A percentile compares a stretch with the other conserved stretches of the same genome.
These are phyloP conservation scores for Myrmecophaga tridactyla DNA, from an alignment of 2,113 vertebrate genomes.

Conservation along the genomic window DNA sequence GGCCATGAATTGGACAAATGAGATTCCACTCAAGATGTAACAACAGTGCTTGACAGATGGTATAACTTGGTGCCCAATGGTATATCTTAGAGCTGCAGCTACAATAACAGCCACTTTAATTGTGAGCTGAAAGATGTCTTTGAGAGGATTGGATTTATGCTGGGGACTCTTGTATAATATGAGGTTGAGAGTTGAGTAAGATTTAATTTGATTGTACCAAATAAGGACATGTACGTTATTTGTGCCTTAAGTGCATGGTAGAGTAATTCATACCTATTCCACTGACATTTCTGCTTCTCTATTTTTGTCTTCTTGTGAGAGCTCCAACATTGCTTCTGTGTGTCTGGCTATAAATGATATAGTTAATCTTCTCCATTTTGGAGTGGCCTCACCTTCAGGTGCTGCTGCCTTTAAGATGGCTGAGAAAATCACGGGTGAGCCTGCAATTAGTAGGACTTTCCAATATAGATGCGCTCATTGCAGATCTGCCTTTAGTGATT, in stretches of 20 bases:
- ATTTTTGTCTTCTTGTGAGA: neutral
- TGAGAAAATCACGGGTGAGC: neutral
- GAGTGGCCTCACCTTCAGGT: neutral
- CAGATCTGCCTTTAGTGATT: neutral
- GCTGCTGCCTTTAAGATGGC: neutral
- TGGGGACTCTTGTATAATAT: neutral
- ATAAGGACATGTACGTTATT: neutral
- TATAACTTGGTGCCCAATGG: neutral
- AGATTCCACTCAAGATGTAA: neutral
- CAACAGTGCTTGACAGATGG: neutral
- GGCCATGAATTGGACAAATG: neutral
- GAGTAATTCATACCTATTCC: no score
- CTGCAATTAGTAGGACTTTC: neutral
- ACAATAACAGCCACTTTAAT: neutral
- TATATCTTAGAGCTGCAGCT: neutral
- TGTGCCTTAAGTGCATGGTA: neutral
- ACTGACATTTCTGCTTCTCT: neutral
- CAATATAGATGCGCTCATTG: neutral
- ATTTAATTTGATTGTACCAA: neutral
- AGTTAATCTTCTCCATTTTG: neutral
- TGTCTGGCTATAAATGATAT: neutral
- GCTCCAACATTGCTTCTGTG: rapidly evolving
- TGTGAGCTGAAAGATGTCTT: neutral
- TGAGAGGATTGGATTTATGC: neutral
- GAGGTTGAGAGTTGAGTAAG: neutral